phyloP scores from a whole-genome alignment of 2,797 vertebrate genomes.

The Anableps anableps region DNA sequence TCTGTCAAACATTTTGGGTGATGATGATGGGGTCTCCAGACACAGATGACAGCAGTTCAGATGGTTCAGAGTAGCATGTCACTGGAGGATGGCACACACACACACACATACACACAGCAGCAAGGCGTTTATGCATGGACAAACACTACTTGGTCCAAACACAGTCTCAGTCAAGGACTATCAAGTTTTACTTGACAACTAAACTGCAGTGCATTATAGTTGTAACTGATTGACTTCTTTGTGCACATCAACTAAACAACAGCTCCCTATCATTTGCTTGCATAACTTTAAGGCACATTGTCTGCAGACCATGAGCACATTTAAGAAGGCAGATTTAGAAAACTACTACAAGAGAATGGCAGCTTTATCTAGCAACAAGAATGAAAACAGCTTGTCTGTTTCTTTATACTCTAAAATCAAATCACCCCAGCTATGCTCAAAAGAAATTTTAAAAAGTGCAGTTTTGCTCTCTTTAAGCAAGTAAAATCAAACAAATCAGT shows the following conservation, averaged over 20 bases:
- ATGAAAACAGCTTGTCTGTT: background rate
- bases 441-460: conserved; percentile 6
- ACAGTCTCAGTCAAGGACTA: conserved; percentile 19
- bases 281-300: background rate
- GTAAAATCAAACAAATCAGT: background rate
- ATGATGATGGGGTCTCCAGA: conserved; percentile 63
- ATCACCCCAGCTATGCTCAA: background rate
- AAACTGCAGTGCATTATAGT: background rate
- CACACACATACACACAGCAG: conserved; percentile 24
- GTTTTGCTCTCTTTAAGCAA: conserved; percentile 23
- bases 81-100: conserved; percentile 45
- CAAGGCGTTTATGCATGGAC: conserved; percentile 38
- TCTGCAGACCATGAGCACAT: background rate
- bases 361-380: background rate
- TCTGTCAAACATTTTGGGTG: conserved; percentile 66
- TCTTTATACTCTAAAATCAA: background rate
- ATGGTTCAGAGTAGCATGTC: conserved; percentile 53
- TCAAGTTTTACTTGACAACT: conserved; percentile 22
- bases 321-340: background rate
- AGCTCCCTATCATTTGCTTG: background rate
- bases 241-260: background rate
- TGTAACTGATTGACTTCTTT: conserved; percentile 8
- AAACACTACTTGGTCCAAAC: conserved; percentile 29
- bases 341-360: background rate
- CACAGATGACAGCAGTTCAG: conserved; percentile 64